Evolutionary conservation across 1,140 invertebrate genomes (phyloP).

Genomic region (Aphidius gifuensis): DNA sequence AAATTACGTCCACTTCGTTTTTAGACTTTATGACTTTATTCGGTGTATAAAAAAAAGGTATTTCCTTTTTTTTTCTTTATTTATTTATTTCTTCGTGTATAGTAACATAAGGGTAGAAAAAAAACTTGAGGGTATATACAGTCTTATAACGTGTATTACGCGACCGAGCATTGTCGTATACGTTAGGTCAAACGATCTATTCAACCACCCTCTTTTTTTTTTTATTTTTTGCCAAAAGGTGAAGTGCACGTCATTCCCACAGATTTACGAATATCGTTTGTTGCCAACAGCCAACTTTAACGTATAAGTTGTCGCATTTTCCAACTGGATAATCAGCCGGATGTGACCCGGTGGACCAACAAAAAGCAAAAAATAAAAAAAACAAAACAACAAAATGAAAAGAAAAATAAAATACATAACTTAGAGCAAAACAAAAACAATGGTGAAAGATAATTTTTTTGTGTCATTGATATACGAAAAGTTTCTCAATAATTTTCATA

Average conservation of each 20-base stretch:
- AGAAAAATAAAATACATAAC: too few relatives aligned
- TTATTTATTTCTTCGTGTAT: too few relatives aligned
- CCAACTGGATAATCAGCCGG: too few relatives aligned
- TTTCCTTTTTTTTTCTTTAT: too few relatives aligned
- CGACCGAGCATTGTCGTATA: slow-evolving; percentile 41
- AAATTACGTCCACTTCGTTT: too few relatives aligned
- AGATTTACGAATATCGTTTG: slow-evolving; percentile 13
- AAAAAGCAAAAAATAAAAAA: background rate
- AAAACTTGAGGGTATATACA: background rate
- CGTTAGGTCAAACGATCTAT: slow-evolving; percentile 46
- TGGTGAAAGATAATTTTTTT: too few relatives aligned
- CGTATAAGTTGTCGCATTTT: slow-evolving; percentile 6
- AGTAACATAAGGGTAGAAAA: background rate
- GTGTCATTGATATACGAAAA: too few relatives aligned
- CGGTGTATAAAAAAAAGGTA: too few relatives aligned
- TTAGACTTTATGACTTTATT: too few relatives aligned
- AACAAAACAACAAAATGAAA: too few relatives aligned
- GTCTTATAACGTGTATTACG: slow-evolving; percentile 40
- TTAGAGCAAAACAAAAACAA: too few relatives aligned
- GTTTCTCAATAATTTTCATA: too few relatives aligned
- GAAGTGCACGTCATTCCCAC: background rate
- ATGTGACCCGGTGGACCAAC: background rate
- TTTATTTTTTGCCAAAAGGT: background rate
- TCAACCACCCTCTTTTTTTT: slow-evolving; percentile 12
- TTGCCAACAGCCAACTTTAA: background rate